phyloP scores from a whole-genome alignment of 30 jellyfish, hydroid and myxozoan genomes.

The Nemopilema nomurai region DNA sequence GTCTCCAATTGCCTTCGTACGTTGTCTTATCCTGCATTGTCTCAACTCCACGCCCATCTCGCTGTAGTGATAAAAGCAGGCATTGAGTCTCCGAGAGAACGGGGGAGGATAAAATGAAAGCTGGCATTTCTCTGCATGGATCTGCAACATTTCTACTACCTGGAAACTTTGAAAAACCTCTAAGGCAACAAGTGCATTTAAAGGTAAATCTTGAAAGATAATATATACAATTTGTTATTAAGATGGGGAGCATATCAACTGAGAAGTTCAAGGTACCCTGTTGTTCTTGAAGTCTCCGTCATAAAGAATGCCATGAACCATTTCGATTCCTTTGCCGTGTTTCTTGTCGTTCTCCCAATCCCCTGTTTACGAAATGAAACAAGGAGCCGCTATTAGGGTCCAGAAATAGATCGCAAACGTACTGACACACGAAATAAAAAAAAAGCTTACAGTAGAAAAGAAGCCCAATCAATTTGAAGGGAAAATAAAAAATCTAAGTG shows the following conservation, averaged over 20 bases:
- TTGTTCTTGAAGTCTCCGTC: conserved; percentile 90
- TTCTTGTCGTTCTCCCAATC: conserved; percentile 79
- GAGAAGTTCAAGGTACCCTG: conserved; percentile 44
- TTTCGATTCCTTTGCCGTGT: conserved; percentile 88
- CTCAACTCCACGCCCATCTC: conserved; percentile 87
- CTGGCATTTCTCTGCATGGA: background rate
- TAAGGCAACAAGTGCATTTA: too few relatives aligned
- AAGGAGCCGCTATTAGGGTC: background rate
- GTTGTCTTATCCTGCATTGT: conserved; percentile 55
- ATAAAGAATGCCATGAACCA: conserved; percentile 41
- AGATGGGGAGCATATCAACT: too few relatives aligned
- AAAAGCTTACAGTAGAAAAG: too few relatives aligned
- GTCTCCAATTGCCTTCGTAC: conserved; percentile 82
- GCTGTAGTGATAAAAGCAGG: conserved; percentile 35
- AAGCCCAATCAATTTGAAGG: too few relatives aligned
- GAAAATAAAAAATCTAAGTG: too few relatives aligned
- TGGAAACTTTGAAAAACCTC: too few relatives aligned
- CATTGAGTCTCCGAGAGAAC: background rate
- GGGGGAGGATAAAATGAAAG: background rate
- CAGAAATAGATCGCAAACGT: background rate
- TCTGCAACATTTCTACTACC: too few relatives aligned
- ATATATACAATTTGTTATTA: too few relatives aligned
- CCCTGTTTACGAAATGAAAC: conserved; percentile 50
- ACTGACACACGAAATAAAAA: too few relatives aligned
- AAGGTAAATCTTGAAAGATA: too few relatives aligned